phyloP scores from a whole-genome alignment of 2,888 invertebrate species.

The Oxyscelio sp. region DNA sequence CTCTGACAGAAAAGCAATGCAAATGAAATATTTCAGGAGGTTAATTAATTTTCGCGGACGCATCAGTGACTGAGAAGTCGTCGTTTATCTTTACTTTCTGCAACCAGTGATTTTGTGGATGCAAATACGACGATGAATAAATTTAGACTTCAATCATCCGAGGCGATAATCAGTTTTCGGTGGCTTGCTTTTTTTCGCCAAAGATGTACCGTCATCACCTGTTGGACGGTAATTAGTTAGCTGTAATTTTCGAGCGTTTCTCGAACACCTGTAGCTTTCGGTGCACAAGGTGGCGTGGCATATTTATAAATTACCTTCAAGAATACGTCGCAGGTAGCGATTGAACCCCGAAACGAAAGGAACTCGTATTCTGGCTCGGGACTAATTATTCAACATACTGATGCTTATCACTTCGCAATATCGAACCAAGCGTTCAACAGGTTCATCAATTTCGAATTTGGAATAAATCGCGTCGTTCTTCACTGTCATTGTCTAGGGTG shows the following conservation, averaged over 20 bases:
- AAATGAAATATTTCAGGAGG: too few species aligned
- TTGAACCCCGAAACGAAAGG: conserved; percentile 61
- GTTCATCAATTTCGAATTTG: conserved; percentile 56
- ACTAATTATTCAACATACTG: conserved; percentile 75
- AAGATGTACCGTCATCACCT: conserved; percentile 78
- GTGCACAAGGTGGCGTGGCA: conserved; percentile 74
- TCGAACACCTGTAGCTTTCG: conserved; percentile 78
- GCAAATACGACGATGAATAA: conserved; percentile 12
- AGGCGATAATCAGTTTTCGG: conserved; percentile 70
- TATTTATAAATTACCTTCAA: conserved; percentile 76
- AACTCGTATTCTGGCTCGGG: conserved; percentile 45
- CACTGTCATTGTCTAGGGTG: conserved; percentile 37
- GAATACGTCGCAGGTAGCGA: conserved; percentile 75
- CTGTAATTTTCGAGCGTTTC: conserved; percentile 76
- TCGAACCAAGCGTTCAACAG: conserved; percentile 43
- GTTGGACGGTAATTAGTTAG: conserved; percentile 80
- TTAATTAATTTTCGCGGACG: too few species aligned
- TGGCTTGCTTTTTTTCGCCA: conserved; percentile 60
- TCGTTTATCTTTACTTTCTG: neutral
- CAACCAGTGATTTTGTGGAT: neutral
- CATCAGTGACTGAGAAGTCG: too few species aligned
- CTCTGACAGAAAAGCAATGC: too few species aligned
- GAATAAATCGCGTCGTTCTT: conserved; percentile 54
- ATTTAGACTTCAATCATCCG: conserved; percentile 39
- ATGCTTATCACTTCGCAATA: conserved; percentile 68